phyloP scores from a whole-genome alignment of 2,113 vertebrate genomes.

The Phalacrocorax aristotelis region DNA sequence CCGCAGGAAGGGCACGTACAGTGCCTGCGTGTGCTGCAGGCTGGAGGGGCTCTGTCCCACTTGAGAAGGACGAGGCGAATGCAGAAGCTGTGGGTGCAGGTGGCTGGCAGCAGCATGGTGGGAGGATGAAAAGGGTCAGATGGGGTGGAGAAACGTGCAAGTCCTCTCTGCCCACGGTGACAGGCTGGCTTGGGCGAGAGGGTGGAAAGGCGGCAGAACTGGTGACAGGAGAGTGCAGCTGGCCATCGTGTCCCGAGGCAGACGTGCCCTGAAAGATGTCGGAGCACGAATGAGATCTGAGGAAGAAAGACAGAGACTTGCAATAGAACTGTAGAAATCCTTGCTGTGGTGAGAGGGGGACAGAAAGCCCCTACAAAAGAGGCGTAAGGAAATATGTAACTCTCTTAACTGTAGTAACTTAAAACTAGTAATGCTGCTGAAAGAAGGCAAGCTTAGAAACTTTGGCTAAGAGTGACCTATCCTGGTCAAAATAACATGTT shows the following conservation, averaged over 20 bases:
- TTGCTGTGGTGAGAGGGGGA: background rate
- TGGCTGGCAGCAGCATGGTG: background rate
- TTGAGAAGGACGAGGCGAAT: fast-evolving
- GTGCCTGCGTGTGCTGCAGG: fast-evolving
- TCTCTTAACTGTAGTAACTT: background rate
- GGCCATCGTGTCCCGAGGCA: background rate
- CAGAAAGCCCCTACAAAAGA: background rate
- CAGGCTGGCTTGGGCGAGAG: background rate
- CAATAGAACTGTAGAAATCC: background rate
- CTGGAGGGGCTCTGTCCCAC: background rate
- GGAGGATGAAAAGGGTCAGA: background rate
- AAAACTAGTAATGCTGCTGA: background rate
- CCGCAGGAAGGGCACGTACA: fast-evolving
- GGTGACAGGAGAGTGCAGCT: background rate
- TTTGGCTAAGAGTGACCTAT: background rate
- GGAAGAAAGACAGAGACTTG: background rate
- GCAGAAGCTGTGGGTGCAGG: background rate
- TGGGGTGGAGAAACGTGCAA: background rate
- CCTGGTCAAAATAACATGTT: background rate
- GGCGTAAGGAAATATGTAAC: fast-evolving
- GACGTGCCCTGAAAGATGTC: background rate
- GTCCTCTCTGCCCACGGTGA: background rate
- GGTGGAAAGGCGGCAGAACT: background rate
- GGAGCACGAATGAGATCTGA: background rate
- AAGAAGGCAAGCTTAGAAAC: background rate